A percentile compares a stretch with the other conserved stretches of the same genome.
phyloP scores from a whole-genome alignment of 2,888 invertebrate species.

The Sinhomidia bicolor region DNA sequence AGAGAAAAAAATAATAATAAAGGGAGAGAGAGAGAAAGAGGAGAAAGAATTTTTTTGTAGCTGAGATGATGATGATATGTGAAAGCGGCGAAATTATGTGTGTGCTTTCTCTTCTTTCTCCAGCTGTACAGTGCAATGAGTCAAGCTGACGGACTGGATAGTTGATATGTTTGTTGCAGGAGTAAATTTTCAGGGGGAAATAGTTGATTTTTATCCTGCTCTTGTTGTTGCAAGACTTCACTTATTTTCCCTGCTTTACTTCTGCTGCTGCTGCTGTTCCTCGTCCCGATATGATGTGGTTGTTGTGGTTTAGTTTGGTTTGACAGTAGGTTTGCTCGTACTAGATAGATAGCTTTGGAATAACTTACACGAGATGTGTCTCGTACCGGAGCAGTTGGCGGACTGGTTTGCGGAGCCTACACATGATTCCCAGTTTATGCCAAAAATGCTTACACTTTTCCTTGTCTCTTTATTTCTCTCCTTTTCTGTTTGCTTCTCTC shows the following conservation, averaged over 20 bases:
- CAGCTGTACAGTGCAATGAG: constrained; percentile 35
- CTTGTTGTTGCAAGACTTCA: neutral
- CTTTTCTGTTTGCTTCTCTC: constrained; percentile 3
- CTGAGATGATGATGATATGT: neutral
- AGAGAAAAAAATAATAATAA: no score
- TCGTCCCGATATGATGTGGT: constrained; percentile 34
- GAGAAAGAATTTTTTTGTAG: no score
- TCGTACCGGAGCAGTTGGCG: constrained; percentile 54
- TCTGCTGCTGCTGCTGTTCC: no score
- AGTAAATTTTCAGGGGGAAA: neutral
- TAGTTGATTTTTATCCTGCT: constrained; percentile 22
- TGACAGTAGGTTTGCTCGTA: neutral
- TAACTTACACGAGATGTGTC: constrained; percentile 46
- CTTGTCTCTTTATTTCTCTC: neutral
- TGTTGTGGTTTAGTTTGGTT: constrained; percentile 55
- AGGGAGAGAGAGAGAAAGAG: no score
- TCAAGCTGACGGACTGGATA: neutral
- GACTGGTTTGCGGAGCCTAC: constrained; percentile 47
- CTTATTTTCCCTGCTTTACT: constrained; percentile 12
- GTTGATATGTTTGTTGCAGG: neutral
- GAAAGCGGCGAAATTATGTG: neutral
- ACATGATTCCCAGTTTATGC: constrained; percentile 57
- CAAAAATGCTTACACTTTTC: constrained; percentile 20
- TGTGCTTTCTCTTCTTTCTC: constrained; percentile 2
- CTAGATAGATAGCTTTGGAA: neutral